These are phyloP conservation scores for Sipha maydis DNA, from an alignment of 2,888 invertebrate genomes.

Conservation along the genomic window DNA sequence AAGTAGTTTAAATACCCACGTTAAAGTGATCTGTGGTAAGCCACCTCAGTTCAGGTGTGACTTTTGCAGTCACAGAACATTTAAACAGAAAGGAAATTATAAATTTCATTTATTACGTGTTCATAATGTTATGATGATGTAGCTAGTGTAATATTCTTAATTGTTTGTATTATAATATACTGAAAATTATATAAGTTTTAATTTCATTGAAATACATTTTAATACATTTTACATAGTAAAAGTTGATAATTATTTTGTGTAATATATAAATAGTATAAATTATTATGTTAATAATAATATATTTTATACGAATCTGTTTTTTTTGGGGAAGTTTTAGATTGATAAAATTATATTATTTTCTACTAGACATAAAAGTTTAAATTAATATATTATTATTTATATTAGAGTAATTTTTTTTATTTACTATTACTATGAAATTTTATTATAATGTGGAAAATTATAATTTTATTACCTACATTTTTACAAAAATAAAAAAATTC, in stretches of 20 bases:
- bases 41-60: conserved; percentile 66
- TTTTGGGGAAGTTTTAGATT: background rate
- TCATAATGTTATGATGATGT: conserved; percentile 34
- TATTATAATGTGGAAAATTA: background rate
- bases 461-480: background rate
- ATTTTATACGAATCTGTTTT: background rate
- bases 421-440: background rate
- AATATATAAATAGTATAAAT: background rate
- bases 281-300: background rate
- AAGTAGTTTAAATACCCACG: conserved; percentile 59
- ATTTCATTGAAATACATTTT: background rate
- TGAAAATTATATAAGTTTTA: background rate
- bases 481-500: background rate
- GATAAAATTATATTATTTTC: background rate
- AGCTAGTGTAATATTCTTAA: background rate
- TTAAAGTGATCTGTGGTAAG: conserved; percentile 67
- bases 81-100: conserved; percentile 62
- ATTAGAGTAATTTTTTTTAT: background rate
- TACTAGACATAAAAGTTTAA: background rate
- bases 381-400: background rate
- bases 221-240: background rate
- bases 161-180: background rate
- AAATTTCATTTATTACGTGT: conserved; percentile 60
- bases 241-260: background rate
- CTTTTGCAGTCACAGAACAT: conserved; percentile 58